Evolutionary conservation across 2,797 vertebrate genomes (phyloP).

Genomic region (Lepidocolaptes lacrymiger): DNA sequence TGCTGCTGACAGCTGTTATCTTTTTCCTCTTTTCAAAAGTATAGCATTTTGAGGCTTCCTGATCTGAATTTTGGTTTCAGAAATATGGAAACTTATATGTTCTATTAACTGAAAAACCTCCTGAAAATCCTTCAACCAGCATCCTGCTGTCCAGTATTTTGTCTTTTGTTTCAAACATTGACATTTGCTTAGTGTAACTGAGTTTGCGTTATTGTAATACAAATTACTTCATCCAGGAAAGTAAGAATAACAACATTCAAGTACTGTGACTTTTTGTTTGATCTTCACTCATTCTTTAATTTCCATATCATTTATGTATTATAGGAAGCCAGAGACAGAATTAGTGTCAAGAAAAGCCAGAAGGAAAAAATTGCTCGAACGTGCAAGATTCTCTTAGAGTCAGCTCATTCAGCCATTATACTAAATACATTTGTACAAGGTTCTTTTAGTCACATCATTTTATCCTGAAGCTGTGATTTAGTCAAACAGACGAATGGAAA

Average conservation of each 20-base stretch:
- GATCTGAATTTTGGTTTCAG: background rate
- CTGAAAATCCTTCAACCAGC: background rate
- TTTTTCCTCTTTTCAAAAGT: background rate
- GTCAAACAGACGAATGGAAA: background rate
- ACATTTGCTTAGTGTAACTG: conserved; percentile 14
- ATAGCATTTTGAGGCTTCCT: background rate
- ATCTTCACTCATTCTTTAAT: conserved; percentile 56
- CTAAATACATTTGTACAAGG: conserved; percentile 23
- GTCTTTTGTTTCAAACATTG: background rate
- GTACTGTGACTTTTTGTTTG: conserved; percentile 36
- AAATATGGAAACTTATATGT: background rate
- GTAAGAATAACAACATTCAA: conserved; percentile 32
- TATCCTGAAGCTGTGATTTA: conserved; percentile 40
- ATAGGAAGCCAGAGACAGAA: conserved; percentile 56
- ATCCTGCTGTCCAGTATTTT: background rate
- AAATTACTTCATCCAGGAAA: conserved; percentile 16
- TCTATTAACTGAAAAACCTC: background rate
- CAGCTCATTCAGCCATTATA: conserved; percentile 45
- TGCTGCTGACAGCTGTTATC: background rate
- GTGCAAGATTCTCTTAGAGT: conserved; percentile 35
- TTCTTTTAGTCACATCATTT: conserved; percentile 31
- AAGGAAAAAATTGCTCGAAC: conserved; percentile 11
- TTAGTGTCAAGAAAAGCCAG: conserved; percentile 47
- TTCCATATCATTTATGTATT: conserved; percentile 53
- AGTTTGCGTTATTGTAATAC: conserved; percentile 18